Evolutionary conservation across 1,140 invertebrate species (phyloP), one percentile per base, ranked within the genome.

Genomic region (Drosophila bifasciata): DNA sequence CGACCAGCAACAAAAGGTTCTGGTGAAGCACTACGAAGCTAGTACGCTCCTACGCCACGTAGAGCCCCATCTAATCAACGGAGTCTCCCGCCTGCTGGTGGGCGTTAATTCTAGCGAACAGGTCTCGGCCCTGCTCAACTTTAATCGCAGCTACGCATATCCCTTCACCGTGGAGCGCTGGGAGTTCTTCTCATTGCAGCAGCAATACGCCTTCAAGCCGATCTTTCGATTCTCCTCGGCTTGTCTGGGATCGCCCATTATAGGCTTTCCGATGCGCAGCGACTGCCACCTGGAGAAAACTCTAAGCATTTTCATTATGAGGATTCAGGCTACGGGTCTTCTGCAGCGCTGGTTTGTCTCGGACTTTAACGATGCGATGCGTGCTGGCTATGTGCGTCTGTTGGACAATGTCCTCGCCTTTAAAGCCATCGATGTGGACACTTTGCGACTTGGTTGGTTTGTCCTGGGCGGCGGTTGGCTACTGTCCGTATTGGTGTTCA

Each of bases 141-240:
- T 90, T 5, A 90, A 90, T 25, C 62, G 36, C 17, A 76, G 64
- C 48, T 90, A 79, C 45, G 73, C 88, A 4, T 90, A 89, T 64
- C 89, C 89, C 0, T 84, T 90, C 44, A 90, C 89, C 36, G 60
- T 79, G 16, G 89, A 90, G 9, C 74, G 80, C 9, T 90, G 89
- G 89, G 41, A 68, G 19, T 91, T 91, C 48, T 76, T 91, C 5
- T 56, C 70, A 0, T 46, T 89, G 5, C 89, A 91, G 21, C 89
- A 91, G 41, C 78, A 84, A 8, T 84, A 79, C 1, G 75, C 85
- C n/a, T 63, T 74, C 5, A 86, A 90, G 49, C 89, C 85, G 6
- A 80, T 89, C 11, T 90, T 78, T 59, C 67, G 81, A 0, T 89
- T 71, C 16, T 89, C 89, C 3, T 52, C 72, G 1, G 83, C 88